Evolutionary conservation across 2,888 invertebrate species (phyloP).

Genomic region (Heliconius cydno): DNA sequence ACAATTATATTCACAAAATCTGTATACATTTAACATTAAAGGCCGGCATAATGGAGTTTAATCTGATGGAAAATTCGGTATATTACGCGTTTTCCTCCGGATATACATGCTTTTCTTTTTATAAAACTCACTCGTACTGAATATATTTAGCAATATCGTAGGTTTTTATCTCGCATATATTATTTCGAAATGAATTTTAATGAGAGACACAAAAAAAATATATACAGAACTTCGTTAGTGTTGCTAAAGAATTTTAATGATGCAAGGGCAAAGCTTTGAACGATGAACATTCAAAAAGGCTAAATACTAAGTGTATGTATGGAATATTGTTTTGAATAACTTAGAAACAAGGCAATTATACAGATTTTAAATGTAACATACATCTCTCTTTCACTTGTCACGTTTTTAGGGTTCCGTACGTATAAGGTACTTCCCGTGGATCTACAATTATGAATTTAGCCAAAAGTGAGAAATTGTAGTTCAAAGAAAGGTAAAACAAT

Average conservation of each 20-base stretch:
- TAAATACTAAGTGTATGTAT: background rate
- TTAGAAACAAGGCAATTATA: background rate
- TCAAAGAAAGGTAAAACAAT: too few species aligned
- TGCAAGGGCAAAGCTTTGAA: conserved; percentile 9
- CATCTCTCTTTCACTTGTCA: background rate
- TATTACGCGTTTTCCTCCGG: conserved; percentile 4
- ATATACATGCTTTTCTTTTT: background rate
- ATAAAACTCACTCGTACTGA: background rate
- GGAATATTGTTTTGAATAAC: background rate
- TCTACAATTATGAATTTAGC: too few species aligned
- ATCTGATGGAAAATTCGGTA: conserved; percentile 12
- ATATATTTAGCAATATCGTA: background rate
- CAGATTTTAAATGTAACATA: conserved; percentile 11
- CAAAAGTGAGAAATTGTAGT: too few species aligned
- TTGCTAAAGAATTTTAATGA: conserved; percentile 12
- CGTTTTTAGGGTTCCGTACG: background rate
- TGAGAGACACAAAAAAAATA: background rate
- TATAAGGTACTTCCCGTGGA: too few species aligned
- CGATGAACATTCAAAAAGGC: background rate
- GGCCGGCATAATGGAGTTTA: conserved; percentile 14
- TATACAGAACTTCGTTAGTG: conserved; percentile 15
- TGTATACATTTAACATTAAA: conserved; percentile 17
- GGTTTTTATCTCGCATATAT: background rate
- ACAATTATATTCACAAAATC: conserved; percentile 13
- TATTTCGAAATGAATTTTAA: background rate